Base-by-base conservation (phyloP, 2,113 vertebrate species). In the Etheostoma cragini region DNA sequence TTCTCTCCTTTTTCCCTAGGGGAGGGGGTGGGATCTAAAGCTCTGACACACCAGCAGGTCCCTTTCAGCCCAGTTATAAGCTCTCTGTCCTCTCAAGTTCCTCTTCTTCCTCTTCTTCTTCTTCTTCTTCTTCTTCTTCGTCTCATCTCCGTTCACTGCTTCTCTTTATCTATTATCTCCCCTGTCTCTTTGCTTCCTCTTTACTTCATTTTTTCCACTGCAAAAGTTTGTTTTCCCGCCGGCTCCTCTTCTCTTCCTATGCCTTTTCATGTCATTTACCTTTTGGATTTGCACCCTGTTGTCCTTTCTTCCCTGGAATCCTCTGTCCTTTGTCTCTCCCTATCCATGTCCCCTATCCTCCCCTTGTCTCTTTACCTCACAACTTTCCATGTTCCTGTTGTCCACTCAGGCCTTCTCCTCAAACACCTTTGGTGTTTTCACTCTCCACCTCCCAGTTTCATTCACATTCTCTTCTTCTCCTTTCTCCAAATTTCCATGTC, bases 21-120 rank as follows among this genome's bases (percentile, higher is more conserved):
- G 89, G 87, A 82, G 71, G 85, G 76, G 84, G 89, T 84, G 82
- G 71, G 88, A 91, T 92, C 84, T 89, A 67, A 89, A 90, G 87
- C 87, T 85, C 84, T 82, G 83, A 93, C 91, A 88, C 89, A 87
- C 91, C 78, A 91, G 91, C 91, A 93, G 90, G 86, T 92, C 91
- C 80, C 89, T 92, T 89, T 90, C 86, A 86, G 86, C 82, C 81
- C 77, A 85, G 91, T 88, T 91, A 89, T 88, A 82, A 92, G 87
- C 75, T 72, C 80, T 67, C 50, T 46, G 71, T 82, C 79, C 62
- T 71, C 81, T 81, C 78, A 84, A 87, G 85, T 85, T 87, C 80
- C 42, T 50, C 78, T 67, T 64, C 38, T 65, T 58, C 56, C 24
- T 71, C 60, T 50, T 66, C 26, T 83, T 38, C 87, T 85, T 87